Percentiles rank a stretch among this genome's conserved stretches.
Conservation (phyloP, 2,797 vertebrate species). For the Toxotes lorentzi region DNA sequence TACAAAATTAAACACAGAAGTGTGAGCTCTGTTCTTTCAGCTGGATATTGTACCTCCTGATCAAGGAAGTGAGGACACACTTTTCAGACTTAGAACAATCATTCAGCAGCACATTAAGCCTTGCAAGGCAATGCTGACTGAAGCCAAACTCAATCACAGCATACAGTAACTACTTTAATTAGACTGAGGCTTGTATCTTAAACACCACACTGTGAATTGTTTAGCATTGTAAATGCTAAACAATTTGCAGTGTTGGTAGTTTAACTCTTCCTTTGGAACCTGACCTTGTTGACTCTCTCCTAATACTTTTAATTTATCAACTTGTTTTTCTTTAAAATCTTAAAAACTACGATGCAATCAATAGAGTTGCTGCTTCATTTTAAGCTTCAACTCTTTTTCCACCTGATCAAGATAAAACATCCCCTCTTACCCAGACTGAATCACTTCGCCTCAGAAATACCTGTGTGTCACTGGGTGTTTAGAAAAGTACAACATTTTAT, state of each 20-base stretch:
- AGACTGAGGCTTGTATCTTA: conserved; percentile 3
- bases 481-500: neutral
- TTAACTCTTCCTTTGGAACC: neutral
- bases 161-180: conserved; percentile 2
- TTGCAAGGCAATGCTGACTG: neutral
- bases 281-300: neutral
- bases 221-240: neutral
- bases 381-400: neutral
- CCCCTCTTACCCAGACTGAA: neutral
- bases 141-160: conserved; percentile 8
- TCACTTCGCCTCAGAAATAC: neutral
- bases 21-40: neutral
- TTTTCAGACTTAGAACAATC: conserved; percentile 5
- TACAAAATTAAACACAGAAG: neutral
- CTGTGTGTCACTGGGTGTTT: neutral
- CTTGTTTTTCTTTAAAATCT: too few species aligned
- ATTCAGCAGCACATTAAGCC: neutral
- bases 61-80: neutral
- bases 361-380: neutral
- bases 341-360: neutral
- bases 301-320: neutral
- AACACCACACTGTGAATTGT: neutral
- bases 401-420: neutral
- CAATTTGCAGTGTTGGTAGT: neutral
- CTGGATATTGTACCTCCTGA: neutral